Conservation (phyloP, 2,888 invertebrate genomes). For the Drosophila pegasa region DNA sequence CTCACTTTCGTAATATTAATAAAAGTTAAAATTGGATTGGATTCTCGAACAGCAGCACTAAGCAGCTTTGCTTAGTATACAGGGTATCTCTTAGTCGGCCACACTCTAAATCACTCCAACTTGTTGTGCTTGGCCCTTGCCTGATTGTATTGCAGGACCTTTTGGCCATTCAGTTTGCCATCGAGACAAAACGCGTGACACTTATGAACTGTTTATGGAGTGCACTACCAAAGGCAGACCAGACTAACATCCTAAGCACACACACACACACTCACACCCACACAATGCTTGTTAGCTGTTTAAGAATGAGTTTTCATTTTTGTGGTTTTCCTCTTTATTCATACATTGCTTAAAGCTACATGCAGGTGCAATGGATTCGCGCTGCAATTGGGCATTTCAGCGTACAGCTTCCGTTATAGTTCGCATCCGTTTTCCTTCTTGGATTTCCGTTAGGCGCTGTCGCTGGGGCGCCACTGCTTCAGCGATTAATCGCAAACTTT, state of each 20-base stretch:
- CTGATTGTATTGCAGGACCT: constrained; percentile 35
- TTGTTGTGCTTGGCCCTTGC: constrained; percentile 27
- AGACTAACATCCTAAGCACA: constrained; percentile 6
- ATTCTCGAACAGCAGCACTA: no score
- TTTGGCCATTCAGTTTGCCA: constrained; percentile 42
- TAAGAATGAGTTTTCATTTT: constrained; percentile 9
- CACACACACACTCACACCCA: not conserved
- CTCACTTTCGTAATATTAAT: no score
- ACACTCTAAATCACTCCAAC: not conserved
- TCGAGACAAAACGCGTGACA: constrained; percentile 65
- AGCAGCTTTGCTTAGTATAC: not conserved
- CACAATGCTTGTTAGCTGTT: constrained; percentile 11
- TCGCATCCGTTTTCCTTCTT: constrained; percentile 64
- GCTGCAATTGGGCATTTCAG: constrained; percentile 20
- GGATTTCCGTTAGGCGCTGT: constrained; percentile 29
- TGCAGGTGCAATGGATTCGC: constrained; percentile 52
- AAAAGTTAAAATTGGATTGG: no score
- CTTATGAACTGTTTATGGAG: constrained; percentile 74
- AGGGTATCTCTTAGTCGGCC: not conserved
- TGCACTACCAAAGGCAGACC: constrained; percentile 44
- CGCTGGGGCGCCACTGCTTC: constrained; percentile 71
- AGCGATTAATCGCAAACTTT: constrained; percentile 71
- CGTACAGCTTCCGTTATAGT: constrained; percentile 29
- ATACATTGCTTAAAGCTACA: constrained; percentile 41
- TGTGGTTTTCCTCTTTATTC: constrained; percentile 6